phyloP scores from a whole-genome alignment of 2,113 vertebrate species.

The Xenopus borealis region DNA sequence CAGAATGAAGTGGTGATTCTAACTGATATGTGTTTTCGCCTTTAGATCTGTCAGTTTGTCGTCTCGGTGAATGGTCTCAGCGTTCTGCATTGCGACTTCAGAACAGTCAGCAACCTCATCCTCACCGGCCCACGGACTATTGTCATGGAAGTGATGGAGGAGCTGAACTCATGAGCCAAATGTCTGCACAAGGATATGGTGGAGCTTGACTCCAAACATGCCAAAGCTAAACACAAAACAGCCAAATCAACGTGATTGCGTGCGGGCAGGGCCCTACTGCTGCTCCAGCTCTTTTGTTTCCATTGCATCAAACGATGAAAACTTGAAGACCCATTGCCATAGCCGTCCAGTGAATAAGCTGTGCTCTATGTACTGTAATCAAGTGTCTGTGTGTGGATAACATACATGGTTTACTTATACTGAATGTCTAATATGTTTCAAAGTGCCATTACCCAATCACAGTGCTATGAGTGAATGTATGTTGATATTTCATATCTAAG shows the following conservation, averaged over 20 bases:
- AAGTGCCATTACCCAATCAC: slow-evolving; percentile 37
- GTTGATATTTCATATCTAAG: too few species aligned
- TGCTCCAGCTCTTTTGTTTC: not conserved
- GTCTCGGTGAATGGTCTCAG: slow-evolving; percentile 92
- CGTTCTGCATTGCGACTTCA: slow-evolving; percentile 88
- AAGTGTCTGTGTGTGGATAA: not conserved
- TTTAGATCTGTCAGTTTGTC: slow-evolving; percentile 91
- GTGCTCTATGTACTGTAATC: slow-evolving; percentile 33
- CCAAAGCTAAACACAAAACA: slow-evolving; percentile 9
- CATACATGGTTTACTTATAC: slow-evolving; percentile 3
- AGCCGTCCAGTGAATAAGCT: slow-evolving; percentile 21
- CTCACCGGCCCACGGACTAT: slow-evolving; percentile 89
- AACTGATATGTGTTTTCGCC: not conserved
- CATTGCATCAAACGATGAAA: not conserved
- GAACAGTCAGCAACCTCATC: slow-evolving; percentile 91
- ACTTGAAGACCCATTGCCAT: slow-evolving; percentile 19
- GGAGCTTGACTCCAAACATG: not conserved
- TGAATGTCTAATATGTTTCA: slow-evolving; percentile 4
- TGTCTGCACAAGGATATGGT: slow-evolving; percentile 53
- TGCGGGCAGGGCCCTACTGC: too few species aligned
- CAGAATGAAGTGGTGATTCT: too few species aligned
- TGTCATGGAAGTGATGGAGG: slow-evolving; percentile 98
- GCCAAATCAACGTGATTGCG: not conserved
- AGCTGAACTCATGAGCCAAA: slow-evolving; percentile 55
- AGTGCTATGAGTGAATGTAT: slow-evolving; percentile 5